phyloP scores from a whole-genome alignment of 92 coral and sea anemone species.

The Porites rus region DNA sequence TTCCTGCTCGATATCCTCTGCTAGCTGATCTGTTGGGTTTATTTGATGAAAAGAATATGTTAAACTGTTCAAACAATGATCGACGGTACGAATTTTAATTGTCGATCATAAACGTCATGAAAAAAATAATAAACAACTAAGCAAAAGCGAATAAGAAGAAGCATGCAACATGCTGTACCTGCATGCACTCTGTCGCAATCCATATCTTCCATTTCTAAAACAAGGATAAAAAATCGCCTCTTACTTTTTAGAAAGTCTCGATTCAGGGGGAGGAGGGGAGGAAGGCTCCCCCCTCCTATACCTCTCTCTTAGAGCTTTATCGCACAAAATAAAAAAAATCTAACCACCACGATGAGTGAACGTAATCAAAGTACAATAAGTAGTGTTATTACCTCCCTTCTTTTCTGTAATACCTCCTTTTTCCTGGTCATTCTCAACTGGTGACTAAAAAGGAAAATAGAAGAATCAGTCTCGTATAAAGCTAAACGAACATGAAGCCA shows the following conservation, averaged over 20 bases:
- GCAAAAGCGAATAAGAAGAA: too few species aligned
- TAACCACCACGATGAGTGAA: too few species aligned
- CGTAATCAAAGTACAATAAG: too few species aligned
- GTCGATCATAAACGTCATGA: too few species aligned
- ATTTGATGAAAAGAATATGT: background rate
- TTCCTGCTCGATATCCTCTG: slow-evolving; percentile 61
- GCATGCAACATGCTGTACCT: slow-evolving; percentile 2
- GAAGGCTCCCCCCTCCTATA: too few species aligned
- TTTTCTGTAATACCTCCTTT: slow-evolving; percentile 9
- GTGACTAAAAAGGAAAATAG: background rate
- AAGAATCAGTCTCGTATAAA: background rate
- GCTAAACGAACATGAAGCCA: background rate
- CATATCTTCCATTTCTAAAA: slow-evolving; percentile 33
- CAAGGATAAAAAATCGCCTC: background rate
- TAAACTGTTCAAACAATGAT: too few species aligned
- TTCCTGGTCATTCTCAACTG: slow-evolving; percentile 4
- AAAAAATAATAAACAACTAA: too few species aligned
- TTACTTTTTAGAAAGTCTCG: too few species aligned
- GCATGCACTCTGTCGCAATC: slow-evolving; percentile 12
- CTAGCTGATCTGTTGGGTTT: slow-evolving; percentile 2
- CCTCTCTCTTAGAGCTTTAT: too few species aligned
- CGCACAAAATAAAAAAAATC: too few species aligned
- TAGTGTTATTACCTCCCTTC: background rate
- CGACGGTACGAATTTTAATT: too few species aligned
- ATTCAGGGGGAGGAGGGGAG: too few species aligned